These are phyloP conservation scores for Oenanthe oenanthe DNA, from an alignment of 2,113 vertebrate species.

Conservation along the genomic window DNA sequence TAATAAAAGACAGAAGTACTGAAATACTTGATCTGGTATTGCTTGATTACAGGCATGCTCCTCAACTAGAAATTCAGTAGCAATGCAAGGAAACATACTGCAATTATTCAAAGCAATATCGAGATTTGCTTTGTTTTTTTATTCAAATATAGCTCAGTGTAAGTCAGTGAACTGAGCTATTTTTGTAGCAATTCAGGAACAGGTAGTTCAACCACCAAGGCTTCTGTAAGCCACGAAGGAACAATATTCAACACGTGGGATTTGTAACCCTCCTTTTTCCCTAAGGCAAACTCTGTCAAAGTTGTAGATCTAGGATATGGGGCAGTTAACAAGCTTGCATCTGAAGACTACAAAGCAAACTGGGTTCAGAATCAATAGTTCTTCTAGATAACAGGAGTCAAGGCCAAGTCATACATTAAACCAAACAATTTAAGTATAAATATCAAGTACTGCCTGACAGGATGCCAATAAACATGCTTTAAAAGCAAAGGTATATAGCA, in stretches of 20 bases:
- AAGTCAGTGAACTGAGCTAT: not conserved
- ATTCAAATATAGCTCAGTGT: not conserved
- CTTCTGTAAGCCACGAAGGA: not conserved
- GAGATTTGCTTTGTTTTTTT: not conserved
- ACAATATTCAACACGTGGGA: not conserved
- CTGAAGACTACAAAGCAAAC: not conserved
- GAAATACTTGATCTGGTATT: not conserved
- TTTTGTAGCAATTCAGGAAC: not conserved
- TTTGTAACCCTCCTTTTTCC: not conserved
- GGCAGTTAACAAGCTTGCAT: constrained; percentile 16
- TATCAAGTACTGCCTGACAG: constrained; percentile 12
- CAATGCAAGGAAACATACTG: not conserved
- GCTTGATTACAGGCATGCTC: not conserved
- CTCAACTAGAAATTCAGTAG: not conserved
- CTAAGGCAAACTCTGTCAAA: not conserved
- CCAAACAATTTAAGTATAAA: constrained; percentile 32
- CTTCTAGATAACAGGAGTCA: constrained; percentile 10
- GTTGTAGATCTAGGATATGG: constrained; percentile 20
- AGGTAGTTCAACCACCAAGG: not conserved
- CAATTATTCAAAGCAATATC: not conserved
- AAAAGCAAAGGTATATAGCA: not conserved
- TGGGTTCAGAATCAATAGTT: constrained; percentile 10
- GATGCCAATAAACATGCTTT: constrained; percentile 18
- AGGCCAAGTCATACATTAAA: constrained; percentile 36
- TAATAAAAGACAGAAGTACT: not conserved